phyloP scores from a whole-genome alignment of 2,888 invertebrate species.

The Athalia circularis region DNA sequence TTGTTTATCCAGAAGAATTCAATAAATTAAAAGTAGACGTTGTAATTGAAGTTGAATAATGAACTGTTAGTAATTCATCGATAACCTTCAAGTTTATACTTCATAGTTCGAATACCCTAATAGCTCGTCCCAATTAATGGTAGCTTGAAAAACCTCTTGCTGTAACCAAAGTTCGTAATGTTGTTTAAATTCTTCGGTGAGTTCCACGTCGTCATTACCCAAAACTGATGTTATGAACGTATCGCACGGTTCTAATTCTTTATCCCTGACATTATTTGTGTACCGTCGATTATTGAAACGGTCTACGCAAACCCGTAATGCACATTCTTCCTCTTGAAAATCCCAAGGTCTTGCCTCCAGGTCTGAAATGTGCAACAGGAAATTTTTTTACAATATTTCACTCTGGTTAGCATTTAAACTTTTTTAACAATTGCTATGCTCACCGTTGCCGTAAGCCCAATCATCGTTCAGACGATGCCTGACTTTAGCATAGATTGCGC shows the following conservation, averaged over 20 bases:
- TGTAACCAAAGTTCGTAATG: conserved; percentile 97
- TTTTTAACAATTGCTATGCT: conserved; percentile 48
- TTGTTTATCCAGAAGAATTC: no score
- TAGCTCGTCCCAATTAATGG: conserved; percentile 86
- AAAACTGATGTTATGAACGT: conserved; percentile 89
- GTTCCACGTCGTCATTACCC: conserved; percentile 82
- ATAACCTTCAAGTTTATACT: conserved; percentile 58
- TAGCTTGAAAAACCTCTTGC: conserved; percentile 94
- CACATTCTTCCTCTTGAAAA: conserved; percentile 98
- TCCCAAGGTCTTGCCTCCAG: conserved; percentile 99
- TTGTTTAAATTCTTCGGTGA: conserved; percentile 94
- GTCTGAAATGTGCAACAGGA: conserved; percentile 75
- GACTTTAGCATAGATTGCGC: conserved; percentile 98
- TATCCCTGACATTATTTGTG: conserved; percentile 72
- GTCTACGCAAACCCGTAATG: conserved; percentile 94
- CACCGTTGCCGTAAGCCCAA: conserved; percentile 99
- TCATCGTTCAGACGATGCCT: conserved; percentile 98
- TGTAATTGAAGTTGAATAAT: no score
- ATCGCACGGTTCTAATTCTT: conserved; percentile 82
- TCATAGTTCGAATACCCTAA: conserved; percentile 66
- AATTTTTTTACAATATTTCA: background rate
- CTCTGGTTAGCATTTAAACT: no score
- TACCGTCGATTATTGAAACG: conserved; percentile 96
- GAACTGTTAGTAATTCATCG: background rate
- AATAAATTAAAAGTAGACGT: no score